Base-by-base conservation (phyloP, 1,140 invertebrate genomes). In the Paramacrobiotus metropolitanus region DNA sequence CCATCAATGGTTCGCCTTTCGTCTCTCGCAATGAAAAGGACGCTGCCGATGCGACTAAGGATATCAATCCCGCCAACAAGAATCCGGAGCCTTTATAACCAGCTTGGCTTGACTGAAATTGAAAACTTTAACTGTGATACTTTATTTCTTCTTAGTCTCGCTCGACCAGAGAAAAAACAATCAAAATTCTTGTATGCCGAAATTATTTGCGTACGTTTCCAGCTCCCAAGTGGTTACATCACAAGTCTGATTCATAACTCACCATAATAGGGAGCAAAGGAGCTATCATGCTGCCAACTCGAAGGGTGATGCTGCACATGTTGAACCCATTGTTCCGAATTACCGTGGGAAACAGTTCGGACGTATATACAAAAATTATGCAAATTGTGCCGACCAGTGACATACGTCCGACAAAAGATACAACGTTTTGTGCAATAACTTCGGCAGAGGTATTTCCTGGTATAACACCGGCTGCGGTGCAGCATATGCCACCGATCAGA, bases 341-440 rank as follows among this genome's bases (percentile, higher is more conserved):
- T 40, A 73, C 67, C 4, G 74, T 75, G 34, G 74, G 73, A 61
- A 73, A 74, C 60, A 72, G 64, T 62, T 75, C 74, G 31, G 68
- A 62, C 0, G 70, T 70, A 30, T 70, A 69, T 1, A 75, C 61
- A 60, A 70, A 69, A 2, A 68, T 65, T 30, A 68, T 65, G 9
- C 63, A 70, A 60, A 73, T 66, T 2, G 65, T 64, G 40, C 68
- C 68, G 4, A 67, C 66, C 3, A 69, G 64, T 24, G 65, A 64
- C 59, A 70, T 34, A 69, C 66, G 71, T 15, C 68, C 70, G 3
- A 73, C 44, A n/a, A 71, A 31, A 2, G 72, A 60, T 1, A 73
- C 61, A 29, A 65, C 64, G 9, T 65, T 70, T 60, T 66, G 68
- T 21, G 59, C 31, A 2, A 64, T 34, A 24, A 55, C 15, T 28